A percentile compares a stretch with the other conserved stretches of the same genome.
Evolutionary conservation across 2,797 vertebrate species (phyloP).

Genomic region (Poeciliopsis turneri): DNA sequence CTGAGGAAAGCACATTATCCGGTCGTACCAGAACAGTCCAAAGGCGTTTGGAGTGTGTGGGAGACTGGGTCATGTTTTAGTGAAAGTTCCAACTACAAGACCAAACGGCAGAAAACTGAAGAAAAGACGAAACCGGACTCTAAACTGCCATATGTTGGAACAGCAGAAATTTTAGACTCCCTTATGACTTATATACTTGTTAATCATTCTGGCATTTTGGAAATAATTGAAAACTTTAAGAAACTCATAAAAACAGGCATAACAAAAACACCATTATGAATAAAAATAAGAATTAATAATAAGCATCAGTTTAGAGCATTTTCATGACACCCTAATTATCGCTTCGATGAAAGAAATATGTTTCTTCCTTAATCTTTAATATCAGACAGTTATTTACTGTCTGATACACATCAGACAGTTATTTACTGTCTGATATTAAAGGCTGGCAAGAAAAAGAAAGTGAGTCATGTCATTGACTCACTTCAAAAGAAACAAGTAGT

Average conservation of each 20-base stretch:
- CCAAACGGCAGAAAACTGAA: too few species aligned
- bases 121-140: background rate
- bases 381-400: background rate
- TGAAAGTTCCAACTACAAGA: background rate
- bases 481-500: background rate
- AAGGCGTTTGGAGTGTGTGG: background rate
- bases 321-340: background rate
- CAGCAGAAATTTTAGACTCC: background rate
- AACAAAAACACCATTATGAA: background rate
- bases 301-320: background rate
- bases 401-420: background rate
- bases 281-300: background rate
- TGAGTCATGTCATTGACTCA: conserved; percentile 3
- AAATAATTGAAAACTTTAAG: background rate
- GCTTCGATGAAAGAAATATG: conserved; percentile 9
- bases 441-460: conserved; percentile 10
- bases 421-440: background rate
- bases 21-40: background rate
- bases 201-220: background rate
- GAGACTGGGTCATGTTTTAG: background rate
- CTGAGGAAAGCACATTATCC: background rate
- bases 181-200: background rate
- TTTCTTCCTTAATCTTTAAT: background rate
- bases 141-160: background rate
- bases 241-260: background rate